Evolutionary conservation across 2,113 vertebrate genomes (phyloP), one percentile per base, ranked within the genome.

Genomic region (Ploceus nigricollis): DNA sequence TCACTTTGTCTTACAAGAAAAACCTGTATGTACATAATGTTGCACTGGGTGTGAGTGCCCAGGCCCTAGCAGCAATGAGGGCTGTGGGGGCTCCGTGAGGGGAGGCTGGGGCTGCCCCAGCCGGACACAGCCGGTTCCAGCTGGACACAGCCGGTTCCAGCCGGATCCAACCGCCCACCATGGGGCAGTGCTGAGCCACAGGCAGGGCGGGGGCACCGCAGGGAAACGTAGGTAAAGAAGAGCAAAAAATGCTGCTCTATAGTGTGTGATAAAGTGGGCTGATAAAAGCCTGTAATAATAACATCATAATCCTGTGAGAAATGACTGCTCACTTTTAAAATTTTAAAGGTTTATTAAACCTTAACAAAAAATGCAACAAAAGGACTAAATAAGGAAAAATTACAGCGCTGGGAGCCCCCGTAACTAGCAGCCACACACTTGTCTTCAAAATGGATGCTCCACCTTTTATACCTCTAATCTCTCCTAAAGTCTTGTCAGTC

Each of bases 201-300:
- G n/a, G 5, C 0, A 0, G 3, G 15, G 11, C 0, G 0, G 3
- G 3, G 11, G 4, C 0, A 2, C 4, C 4, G 1, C 0, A 0
- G 4, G 22, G 5, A 64, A 54, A 9, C 0, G 0, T 35, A 6
- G 19, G 10, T 31, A 68, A 71, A 51, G 51, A 71, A 68, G 6
- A 15, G 22, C 1, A 68, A 73, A 66, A 71, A 60, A 8, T 10
- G 8, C 13, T 73, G 3, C 1, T 0, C 23, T 42, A 22, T 10
- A 65, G 7, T 21, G 4, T 0, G 0, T 70, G 69, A 73, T 54
- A 69, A 72, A 84, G 24, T 61, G n/a, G 4, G 48, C 1, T 0
- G 1, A 75, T 28, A 28, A 14, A 42, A 82, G 3, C 4, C 19
- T 45, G 23, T 44, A 44, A 20, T 39, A 44, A 33, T 31, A 28